Conservation (phyloP, 2,113 vertebrate species). For the Neotragus pygmaeus region DNA sequence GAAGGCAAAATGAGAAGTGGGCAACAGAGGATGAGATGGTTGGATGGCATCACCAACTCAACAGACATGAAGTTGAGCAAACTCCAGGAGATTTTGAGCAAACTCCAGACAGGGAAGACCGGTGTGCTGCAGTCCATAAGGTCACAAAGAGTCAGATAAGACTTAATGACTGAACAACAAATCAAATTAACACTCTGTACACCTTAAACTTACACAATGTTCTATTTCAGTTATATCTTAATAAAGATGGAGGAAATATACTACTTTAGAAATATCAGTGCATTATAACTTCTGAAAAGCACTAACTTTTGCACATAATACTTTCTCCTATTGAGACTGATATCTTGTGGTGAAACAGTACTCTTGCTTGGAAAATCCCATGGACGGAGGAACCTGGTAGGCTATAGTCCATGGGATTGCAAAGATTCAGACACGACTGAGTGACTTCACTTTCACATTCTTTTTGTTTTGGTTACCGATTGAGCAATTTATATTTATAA, state of each 20-base stretch:
- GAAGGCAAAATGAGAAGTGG: background rate
- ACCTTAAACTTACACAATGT: background rate
- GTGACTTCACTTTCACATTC: background rate
- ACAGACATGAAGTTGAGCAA: background rate
- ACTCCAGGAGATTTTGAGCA: background rate
- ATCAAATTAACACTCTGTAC: background rate
- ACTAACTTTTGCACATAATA: background rate
- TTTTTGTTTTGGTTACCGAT: background rate
- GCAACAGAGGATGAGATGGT: background rate
- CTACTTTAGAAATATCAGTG: slow-evolving; percentile 3
- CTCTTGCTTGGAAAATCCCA: background rate
- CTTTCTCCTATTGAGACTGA: background rate
- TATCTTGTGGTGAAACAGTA: background rate
- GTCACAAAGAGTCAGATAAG: background rate
- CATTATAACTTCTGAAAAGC: background rate
- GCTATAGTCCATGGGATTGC: background rate
- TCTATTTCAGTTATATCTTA: background rate
- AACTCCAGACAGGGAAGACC: background rate
- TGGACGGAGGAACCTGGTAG: background rate
- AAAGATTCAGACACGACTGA: background rate
- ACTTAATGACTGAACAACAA: background rate
- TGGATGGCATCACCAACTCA: background rate
- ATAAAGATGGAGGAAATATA: background rate
- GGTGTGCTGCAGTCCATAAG: background rate
- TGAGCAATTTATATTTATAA: background rate